Base-by-base conservation (phyloP, 2,797 vertebrate genomes). In the Bufotes viridis region DNA sequence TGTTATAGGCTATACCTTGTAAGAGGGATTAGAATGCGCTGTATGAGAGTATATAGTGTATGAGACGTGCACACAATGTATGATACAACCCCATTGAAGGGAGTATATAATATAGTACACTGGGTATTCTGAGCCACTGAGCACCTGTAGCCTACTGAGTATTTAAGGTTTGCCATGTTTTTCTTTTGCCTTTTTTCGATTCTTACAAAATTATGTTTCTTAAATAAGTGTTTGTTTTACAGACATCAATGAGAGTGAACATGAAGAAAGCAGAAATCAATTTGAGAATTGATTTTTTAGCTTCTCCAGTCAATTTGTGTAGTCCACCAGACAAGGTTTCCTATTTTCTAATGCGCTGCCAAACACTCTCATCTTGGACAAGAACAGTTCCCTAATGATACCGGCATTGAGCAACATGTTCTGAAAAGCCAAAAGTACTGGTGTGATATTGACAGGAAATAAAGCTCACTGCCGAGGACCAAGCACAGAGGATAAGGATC, bases 221-320 rank as follows among this genome's bases (percentile, higher is more conserved):
- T 84, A 75, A 76, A 74, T 76, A 84, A 75, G 53, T 84, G 70
- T 84, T 84, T 84, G 70, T 84, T 84, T 84, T 75, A 76, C 57
- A 84, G 82, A 75, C 82, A 49, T 84, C 69, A 84, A 84, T 84
- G 57, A 84, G 70, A 84, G 20, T n/a, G 82, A 84, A 84, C 57
- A 84, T 24, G 57, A 61, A 84, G 20, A 76, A 61, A 84, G 42
- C 70, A 84, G 57, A 84, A 84, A 84, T 84, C 70, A 51, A 84
- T 84, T 34, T 61, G 57, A 42, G 29, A 22, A 84, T 84, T 75
- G 82, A 84, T 84, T 84, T 76, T 84, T 70, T 34, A 20, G 82
- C 53, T 55, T 75, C 70, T 63, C 22, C 69, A 84, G 70, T 84
- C 82, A 84, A 60, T 84, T 75, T 74, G 29, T 61, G 70, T 84